These are phyloP conservation scores for Metopolophium dirhodum DNA, from an alignment of 1,140 invertebrate genomes.

Conservation along the genomic window DNA sequence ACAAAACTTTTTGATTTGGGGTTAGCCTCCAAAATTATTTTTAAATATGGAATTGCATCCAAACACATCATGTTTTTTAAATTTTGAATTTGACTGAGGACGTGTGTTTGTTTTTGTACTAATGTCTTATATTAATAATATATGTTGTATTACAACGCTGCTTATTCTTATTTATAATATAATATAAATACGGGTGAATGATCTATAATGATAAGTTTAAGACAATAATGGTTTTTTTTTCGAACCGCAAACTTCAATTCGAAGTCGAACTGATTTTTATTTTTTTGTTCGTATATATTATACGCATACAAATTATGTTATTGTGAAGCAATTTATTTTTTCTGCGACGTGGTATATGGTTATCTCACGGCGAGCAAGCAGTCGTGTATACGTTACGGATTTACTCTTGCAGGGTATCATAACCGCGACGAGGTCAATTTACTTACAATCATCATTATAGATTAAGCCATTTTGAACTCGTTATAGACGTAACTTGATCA, in stretches of 20 bases:
- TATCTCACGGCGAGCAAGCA: neutral
- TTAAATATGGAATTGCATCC: neutral
- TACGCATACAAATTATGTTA: neutral
- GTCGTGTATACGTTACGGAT: neutral
- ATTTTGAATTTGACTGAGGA: neutral
- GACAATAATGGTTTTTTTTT: neutral
- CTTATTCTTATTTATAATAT: neutral
- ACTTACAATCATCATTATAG: neutral
- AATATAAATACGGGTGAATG: neutral
- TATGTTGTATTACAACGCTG: neutral
- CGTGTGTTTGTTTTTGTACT: neutral
- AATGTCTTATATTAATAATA: neutral
- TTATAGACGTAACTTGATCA: neutral
- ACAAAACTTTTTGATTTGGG: neutral
- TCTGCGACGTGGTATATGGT: neutral
- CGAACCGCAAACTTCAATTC: neutral
- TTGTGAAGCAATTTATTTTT: neutral
- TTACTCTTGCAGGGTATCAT: neutral
- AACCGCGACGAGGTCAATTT: neutral
- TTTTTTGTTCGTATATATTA: neutral
- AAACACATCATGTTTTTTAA: neutral
- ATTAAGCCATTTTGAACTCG: neutral
- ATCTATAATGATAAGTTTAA: neutral
- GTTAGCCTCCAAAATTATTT: neutral
- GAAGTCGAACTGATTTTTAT: constrained; percentile 3